Conservation (phyloP, 2,113 vertebrate genomes). For the Ginglymostoma cirratum region DNA sequence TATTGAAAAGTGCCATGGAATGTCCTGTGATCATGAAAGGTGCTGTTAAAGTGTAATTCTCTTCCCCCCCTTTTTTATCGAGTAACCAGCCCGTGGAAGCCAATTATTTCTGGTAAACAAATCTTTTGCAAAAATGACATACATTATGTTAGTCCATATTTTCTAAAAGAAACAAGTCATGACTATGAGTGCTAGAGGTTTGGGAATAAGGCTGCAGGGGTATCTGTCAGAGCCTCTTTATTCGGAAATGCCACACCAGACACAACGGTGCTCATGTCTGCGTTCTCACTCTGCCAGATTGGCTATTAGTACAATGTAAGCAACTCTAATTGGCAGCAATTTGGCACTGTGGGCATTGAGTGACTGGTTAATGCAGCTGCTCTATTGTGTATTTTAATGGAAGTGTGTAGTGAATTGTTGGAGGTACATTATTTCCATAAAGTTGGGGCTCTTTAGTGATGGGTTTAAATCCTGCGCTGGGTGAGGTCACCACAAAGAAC, state of each 20-base stretch:
- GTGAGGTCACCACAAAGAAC: too few species aligned
- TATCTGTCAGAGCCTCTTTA: neutral
- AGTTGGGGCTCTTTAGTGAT: too few species aligned
- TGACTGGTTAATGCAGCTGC: neutral
- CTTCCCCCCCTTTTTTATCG: neutral
- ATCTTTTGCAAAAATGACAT: neutral
- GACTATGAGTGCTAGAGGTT: neutral
- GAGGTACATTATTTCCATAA: neutral
- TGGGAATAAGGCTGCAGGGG: too few species aligned
- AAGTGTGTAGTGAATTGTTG: neutral
- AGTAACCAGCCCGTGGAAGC: neutral
- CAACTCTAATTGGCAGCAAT: constrained; percentile 2
- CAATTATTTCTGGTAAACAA: neutral
- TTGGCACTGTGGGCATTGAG: neutral
- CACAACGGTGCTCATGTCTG: neutral
- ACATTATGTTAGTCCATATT: neutral
- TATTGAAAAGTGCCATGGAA: neutral
- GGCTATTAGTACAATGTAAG: neutral
- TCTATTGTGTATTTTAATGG: neutral
- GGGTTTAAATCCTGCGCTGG: too few species aligned
- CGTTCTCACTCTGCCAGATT: neutral
- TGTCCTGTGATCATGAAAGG: neutral
- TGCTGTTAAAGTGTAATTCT: neutral
- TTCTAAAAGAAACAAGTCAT: neutral
- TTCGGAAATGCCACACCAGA: neutral